phyloP scores from a whole-genome alignment of 2,888 invertebrate species.

The Acleris emargana region DNA sequence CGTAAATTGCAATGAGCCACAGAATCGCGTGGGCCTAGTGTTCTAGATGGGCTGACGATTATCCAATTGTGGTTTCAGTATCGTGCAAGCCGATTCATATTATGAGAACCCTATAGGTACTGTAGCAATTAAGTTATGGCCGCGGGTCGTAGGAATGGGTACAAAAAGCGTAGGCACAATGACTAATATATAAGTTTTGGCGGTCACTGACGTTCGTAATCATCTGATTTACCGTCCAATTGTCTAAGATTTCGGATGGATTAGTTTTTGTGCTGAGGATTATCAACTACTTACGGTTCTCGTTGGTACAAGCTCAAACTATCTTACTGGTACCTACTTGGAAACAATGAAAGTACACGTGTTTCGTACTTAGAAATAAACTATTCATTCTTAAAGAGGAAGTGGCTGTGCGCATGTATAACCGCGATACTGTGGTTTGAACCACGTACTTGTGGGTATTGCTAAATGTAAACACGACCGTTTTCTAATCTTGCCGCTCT shows the following conservation, averaged over 20 bases:
- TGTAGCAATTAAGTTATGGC: constrained; percentile 2
- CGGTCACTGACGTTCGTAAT: constrained; percentile 17
- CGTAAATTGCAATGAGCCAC: neutral
- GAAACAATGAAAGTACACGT: neutral
- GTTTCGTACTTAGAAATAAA: neutral
- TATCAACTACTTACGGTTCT: constrained; percentile 2
- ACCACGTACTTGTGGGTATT: neutral
- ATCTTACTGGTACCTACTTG: neutral
- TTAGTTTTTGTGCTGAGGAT: neutral
- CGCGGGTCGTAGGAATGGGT: constrained; percentile 8
- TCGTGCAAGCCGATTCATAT: neutral
- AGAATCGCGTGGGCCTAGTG: constrained; percentile 1
- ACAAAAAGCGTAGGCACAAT: constrained; percentile 21
- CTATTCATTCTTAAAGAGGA: neutral
- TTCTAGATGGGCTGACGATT: constrained; percentile 13
- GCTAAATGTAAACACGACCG: neutral
- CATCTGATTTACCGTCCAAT: constrained; percentile 15
- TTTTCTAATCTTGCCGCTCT: constrained; percentile 14
- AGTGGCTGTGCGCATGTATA: too few relatives aligned
- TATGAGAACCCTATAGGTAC: constrained; percentile 1
- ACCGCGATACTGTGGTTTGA: too few relatives aligned
- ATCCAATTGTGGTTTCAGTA: constrained; percentile 19
- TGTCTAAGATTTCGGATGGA: constrained; percentile 11
- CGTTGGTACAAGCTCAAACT: neutral
- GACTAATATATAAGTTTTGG: constrained; percentile 12